Conservation (phyloP, 2,113 vertebrate genomes). For the Trichechus manatus region DNA sequence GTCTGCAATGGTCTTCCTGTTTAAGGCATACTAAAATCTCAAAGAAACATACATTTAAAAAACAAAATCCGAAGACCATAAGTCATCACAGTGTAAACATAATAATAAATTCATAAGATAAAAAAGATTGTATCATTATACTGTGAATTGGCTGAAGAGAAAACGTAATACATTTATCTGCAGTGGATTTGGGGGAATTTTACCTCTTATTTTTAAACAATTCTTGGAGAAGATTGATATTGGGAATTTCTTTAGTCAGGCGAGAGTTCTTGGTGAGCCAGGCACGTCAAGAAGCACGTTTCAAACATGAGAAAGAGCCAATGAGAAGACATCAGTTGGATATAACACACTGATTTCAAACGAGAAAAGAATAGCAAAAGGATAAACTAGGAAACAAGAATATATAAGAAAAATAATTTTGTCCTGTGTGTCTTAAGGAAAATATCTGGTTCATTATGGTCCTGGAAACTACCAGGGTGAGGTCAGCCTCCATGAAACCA, state of each 20-base stretch:
- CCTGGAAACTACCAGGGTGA: background rate
- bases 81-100: background rate
- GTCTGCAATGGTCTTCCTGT: background rate
- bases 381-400: background rate
- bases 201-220: background rate
- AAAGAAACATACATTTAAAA: background rate
- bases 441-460: background rate
- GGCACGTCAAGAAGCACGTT: background rate
- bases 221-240: background rate
- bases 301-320: background rate
- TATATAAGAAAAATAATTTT: background rate
- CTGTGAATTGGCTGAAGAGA: background rate
- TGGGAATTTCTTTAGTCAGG: background rate
- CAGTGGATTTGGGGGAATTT: background rate
- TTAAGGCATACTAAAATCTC: background rate
- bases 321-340: background rate
- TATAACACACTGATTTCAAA: background rate
- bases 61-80: background rate
- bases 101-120: background rate
- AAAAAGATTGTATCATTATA: background rate
- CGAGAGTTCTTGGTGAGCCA: background rate
- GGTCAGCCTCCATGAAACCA: background rate
- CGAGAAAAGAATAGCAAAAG: background rate
- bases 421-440: background rate
- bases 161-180: conserved; percentile 7